A percentile compares a stretch with the other conserved stretches of the same genome.
Evolutionary conservation across 2,888 invertebrate genomes (phyloP).

Genomic region (Drepanosiphum platanoidis): DNA sequence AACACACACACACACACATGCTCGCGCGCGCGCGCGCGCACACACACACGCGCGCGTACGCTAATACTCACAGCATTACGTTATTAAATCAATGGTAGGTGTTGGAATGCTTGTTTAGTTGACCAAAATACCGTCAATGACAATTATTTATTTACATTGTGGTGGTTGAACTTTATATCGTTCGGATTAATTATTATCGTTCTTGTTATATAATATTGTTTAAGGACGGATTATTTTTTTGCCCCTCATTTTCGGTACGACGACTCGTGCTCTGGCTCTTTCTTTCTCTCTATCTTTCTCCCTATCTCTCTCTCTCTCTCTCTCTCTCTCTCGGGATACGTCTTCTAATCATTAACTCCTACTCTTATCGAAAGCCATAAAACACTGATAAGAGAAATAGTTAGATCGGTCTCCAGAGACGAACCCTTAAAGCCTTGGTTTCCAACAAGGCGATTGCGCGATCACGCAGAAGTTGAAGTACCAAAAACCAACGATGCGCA

Average conservation of each 20-base stretch:
- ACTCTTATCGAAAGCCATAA: slow-evolving; percentile 32
- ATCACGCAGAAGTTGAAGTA: too few relatives aligned
- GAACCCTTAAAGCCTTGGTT: slow-evolving; percentile 27
- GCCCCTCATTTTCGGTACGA: too few relatives aligned
- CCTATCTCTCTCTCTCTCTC: not conserved
- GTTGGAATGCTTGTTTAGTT: slow-evolving; percentile 14
- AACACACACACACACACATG: not conserved
- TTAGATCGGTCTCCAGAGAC: slow-evolving; percentile 41
- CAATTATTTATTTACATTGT: not conserved
- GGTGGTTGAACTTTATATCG: not conserved
- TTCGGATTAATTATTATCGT: slow-evolving; percentile 2
- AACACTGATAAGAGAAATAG: slow-evolving; percentile 37
- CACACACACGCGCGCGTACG: not conserved
- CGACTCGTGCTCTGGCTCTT: too few relatives aligned
- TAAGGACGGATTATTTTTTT: too few relatives aligned
- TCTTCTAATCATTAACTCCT: slow-evolving; percentile 19
- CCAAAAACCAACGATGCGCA: too few relatives aligned
- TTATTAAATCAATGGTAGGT: slow-evolving; percentile 43
- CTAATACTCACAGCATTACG: too few relatives aligned
- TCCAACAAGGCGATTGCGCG: slow-evolving; percentile 11
- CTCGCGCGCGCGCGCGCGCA: not conserved
- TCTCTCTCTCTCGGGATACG: not conserved
- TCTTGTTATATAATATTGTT: too few relatives aligned
- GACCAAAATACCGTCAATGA: slow-evolving; percentile 31
- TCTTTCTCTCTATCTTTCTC: too few relatives aligned